Conservation (phyloP, 2,797 vertebrate genomes). For the Microchirus variegatus region DNA sequence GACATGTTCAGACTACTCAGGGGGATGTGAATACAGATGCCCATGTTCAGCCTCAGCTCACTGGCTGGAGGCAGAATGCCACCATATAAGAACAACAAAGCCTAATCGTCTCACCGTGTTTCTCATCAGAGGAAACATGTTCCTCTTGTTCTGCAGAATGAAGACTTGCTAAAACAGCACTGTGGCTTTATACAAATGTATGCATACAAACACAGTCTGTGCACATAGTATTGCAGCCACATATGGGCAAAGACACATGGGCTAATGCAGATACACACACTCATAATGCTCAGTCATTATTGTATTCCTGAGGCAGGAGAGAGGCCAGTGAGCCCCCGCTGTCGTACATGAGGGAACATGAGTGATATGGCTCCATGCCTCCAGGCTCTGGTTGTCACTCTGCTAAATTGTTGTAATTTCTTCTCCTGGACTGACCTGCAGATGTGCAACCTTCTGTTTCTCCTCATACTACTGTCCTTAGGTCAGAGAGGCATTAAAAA, state of each 20-base stretch:
- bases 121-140: conserved; percentile 61
- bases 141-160: conserved; percentile 39
- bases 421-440: conserved; percentile 36
- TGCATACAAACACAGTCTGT: conserved; percentile 24
- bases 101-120: conserved; percentile 46
- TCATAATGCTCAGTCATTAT: conserved; percentile 30
- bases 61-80: conserved; percentile 55
- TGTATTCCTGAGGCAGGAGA: conserved; percentile 40
- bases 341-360: conserved; percentile 61
- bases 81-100: conserved; percentile 66
- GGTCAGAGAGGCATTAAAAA: conserved; percentile 40
- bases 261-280: conserved; percentile 2
- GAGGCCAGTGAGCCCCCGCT: conserved; percentile 48
- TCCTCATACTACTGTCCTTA: conserved; percentile 50
- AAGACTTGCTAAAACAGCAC: conserved; percentile 11
- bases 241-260: not conserved
- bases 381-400: conserved; percentile 56
- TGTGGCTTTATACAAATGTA: conserved; percentile 18
- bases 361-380: conserved; percentile 62
- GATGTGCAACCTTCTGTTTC: conserved; percentile 40
- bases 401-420: conserved; percentile 66
- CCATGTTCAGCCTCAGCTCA: conserved; percentile 51
- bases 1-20: conserved; percentile 52
- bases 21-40: conserved; percentile 61
- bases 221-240: not conserved